Evolutionary conservation across 2,113 vertebrate genomes (phyloP).

Genomic region (Ailurus styani): DNA sequence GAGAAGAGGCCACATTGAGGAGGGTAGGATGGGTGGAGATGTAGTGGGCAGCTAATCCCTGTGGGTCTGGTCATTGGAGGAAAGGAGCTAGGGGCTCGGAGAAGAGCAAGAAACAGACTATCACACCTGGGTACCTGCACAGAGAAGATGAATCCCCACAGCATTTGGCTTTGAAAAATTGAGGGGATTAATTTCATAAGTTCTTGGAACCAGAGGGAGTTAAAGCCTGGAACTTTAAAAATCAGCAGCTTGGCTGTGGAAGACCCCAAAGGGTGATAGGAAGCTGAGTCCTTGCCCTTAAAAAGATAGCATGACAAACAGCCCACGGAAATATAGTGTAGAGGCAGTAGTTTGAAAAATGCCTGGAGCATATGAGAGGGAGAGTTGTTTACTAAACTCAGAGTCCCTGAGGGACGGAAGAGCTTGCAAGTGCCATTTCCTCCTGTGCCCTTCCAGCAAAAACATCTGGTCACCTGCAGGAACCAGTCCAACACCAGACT

Average conservation of each 20-base stretch:
- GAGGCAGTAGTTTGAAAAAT: background rate
- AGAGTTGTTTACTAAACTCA: background rate
- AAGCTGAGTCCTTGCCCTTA: background rate
- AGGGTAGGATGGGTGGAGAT: background rate
- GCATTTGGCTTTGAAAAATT: background rate
- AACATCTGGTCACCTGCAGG: background rate
- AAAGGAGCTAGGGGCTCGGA: background rate
- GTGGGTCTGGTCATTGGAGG: background rate
- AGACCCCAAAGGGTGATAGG: background rate
- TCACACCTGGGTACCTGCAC: background rate
- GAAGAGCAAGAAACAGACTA: background rate
- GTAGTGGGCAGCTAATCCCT: background rate
- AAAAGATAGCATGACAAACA: background rate
- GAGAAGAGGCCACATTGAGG: background rate
- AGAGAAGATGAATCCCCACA: background rate
- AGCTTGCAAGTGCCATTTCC: background rate
- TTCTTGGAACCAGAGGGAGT: background rate
- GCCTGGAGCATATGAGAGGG: background rate
- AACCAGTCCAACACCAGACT: background rate
- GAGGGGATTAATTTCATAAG: background rate
- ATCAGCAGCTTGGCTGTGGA: background rate
- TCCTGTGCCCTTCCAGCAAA: background rate
- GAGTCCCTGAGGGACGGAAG: background rate
- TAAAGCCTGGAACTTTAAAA: background rate
- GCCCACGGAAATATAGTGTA: background rate